Evolutionary conservation across 2,113 vertebrate genomes (phyloP).

Genomic region (Engystomops pustulosus): DNA sequence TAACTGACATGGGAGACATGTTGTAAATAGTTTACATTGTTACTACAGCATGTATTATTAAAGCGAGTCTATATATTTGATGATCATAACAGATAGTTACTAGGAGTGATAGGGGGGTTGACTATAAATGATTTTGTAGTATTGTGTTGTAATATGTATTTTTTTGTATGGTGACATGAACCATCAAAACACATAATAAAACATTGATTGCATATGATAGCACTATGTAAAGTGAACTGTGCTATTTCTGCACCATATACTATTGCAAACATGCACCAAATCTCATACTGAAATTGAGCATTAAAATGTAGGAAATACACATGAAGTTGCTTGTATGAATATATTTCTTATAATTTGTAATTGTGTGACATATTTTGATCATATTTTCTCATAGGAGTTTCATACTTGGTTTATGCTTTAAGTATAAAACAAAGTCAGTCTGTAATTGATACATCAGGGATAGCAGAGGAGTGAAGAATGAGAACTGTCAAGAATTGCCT

Average conservation of each 20-base stretch:
- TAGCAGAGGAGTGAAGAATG: too few species aligned
- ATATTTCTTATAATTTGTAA: neutral
- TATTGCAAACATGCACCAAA: neutral
- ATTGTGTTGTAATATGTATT: neutral
- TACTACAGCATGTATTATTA: neutral
- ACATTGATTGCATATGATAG: neutral
- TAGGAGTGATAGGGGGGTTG: neutral
- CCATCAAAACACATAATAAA: neutral
- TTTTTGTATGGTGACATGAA: neutral
- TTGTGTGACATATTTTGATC: neutral
- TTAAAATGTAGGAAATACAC: neutral
- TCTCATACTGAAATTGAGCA: neutral
- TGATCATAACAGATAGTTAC: neutral
- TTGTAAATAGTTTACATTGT: neutral
- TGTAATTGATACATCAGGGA: constrained; percentile 14
- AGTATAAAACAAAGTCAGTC: neutral
- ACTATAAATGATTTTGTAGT: neutral
- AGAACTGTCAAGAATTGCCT: neutral
- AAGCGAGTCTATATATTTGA: neutral
- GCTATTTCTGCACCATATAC: neutral
- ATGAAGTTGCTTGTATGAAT: neutral
- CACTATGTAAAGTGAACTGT: neutral
- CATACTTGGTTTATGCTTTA: neutral
- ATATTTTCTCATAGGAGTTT: neutral
- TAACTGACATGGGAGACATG: neutral